A percentile compares a stretch with the other conserved stretches of the same genome.
Evolutionary conservation across 2,888 invertebrate genomes (phyloP).

Genomic region (Heliothis peltigera): DNA sequence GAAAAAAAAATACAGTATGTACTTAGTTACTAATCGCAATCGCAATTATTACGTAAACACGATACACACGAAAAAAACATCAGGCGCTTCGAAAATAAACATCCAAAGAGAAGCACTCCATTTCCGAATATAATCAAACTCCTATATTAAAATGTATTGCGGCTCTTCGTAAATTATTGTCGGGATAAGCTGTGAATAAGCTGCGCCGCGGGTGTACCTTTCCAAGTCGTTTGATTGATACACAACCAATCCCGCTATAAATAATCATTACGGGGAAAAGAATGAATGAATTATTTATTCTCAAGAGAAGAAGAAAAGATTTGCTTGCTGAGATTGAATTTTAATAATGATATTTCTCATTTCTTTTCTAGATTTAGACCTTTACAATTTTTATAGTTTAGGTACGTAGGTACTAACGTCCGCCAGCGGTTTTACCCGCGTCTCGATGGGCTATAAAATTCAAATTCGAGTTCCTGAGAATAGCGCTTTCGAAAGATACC

Average conservation of each 20-base stretch:
- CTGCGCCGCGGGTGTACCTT: conserved; percentile 64
- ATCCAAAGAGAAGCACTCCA: neutral
- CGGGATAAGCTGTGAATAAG: conserved; percentile 67
- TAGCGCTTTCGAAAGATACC: no score
- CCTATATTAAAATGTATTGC: conserved; percentile 57
- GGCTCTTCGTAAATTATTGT: conserved; percentile 69
- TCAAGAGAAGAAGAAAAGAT: neutral
- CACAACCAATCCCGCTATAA: conserved; percentile 51
- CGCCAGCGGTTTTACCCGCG: no score
- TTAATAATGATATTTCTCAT: neutral
- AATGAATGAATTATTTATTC: conserved; percentile 14
- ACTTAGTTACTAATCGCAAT: no score
- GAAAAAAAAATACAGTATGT: no score
- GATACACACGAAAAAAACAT: neutral
- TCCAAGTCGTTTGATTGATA: conserved; percentile 50
- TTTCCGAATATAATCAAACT: conserved; percentile 15
- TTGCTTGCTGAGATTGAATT: neutral
- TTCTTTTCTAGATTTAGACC: neutral
- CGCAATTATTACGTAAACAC: neutral
- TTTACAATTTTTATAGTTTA: no score
- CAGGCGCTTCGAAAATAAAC: conserved; percentile 15
- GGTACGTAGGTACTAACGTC: no score
- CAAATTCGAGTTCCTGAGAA: no score
- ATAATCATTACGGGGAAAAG: conserved; percentile 55
- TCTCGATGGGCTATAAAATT: no score